These are phyloP conservation scores for Tringa solitaria DNA, from an alignment of 2,113 vertebrate genomes.

Conservation along the genomic window DNA sequence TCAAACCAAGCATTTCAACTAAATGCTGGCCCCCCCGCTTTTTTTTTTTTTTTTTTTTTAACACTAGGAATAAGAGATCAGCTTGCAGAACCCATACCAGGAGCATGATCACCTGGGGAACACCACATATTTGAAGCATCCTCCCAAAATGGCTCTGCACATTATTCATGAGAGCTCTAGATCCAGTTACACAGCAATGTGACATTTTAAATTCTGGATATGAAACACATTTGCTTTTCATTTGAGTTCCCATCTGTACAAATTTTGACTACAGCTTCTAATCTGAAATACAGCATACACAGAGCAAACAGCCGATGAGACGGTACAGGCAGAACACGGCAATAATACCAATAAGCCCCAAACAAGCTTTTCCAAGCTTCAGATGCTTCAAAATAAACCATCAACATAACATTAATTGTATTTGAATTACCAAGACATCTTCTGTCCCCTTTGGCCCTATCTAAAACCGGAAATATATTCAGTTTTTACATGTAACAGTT, in stretches of 20 bases:
- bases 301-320: neutral
- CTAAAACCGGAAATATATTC: neutral
- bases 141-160: neutral
- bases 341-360: neutral
- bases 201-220: neutral
- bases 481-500: neutral
- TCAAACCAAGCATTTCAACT: neutral
- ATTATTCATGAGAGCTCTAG: neutral
- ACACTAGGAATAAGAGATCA: neutral
- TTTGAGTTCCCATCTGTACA: neutral
- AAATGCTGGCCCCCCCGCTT: fast-evolving
- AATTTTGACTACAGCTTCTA: neutral
- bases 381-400: neutral
- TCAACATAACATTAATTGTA: neutral
- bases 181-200: neutral
- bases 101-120: neutral
- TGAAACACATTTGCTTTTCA: neutral
- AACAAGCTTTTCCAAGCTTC: neutral
- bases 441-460: neutral
- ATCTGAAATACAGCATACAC: neutral
- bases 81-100: neutral
- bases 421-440: neutral
- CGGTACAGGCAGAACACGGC: neutral
- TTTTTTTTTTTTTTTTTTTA: neutral
- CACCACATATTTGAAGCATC: neutral